phyloP scores from a whole-genome alignment of 2,113 vertebrate species.

The Riparia riparia region DNA sequence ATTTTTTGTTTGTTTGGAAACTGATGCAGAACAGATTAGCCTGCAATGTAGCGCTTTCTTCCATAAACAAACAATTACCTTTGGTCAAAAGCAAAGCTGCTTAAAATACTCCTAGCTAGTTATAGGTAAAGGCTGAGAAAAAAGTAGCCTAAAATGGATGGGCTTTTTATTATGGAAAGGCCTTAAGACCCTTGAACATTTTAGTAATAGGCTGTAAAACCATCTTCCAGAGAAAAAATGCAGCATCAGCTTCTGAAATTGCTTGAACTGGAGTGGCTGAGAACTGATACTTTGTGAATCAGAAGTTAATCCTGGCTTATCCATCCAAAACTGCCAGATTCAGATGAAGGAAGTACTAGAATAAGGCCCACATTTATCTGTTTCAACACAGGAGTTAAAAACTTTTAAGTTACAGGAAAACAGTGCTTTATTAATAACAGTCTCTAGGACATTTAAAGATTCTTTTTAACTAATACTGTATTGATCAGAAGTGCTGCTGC shows the following conservation, averaged over 20 bases:
- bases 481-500: not conserved
- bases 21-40: not conserved
- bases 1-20: not conserved
- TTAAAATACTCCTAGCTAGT: not conserved
- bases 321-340: not conserved
- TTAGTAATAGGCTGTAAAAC: not conserved
- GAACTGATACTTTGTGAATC: not conserved
- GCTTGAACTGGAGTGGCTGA: not conserved
- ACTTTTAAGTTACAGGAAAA: not conserved
- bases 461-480: not conserved
- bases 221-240: not conserved
- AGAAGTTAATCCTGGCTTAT: not conserved
- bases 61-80: not conserved
- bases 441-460: not conserved
- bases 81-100: not conserved
- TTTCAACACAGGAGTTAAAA: not conserved
- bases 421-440: not conserved
- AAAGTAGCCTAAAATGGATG: not conserved
- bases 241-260: not conserved
- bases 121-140: not conserved
- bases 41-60: not conserved
- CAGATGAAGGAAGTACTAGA: not conserved
- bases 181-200: not conserved
- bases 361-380: not conserved
- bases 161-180: not conserved